Evolutionary conservation across 1,140 invertebrate species (phyloP), one percentile per base, ranked within the genome.

Genomic region (Chlorops oryzae): DNA sequence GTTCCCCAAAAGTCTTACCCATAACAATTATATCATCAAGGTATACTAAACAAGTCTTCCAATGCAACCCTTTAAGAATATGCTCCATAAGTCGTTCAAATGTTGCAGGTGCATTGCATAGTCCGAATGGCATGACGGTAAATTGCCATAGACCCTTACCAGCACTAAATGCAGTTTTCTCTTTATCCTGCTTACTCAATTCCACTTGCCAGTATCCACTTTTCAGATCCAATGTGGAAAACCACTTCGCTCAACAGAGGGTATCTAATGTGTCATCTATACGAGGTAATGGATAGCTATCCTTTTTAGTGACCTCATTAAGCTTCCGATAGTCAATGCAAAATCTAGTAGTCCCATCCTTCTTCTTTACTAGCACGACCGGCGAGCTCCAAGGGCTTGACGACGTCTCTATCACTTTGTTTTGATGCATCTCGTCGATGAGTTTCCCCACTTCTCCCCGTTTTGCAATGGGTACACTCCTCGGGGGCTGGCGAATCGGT

Each of bases 211-310:
- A 50, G 6, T 73, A 75, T 2, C 72, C 72, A 18, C 59, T 34
- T 15, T 52, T 45, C 12, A 72, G 43, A 50, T 77, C 75, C 4
- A 76, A 17, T 2, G 61, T 66, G 0, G 66, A 61, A 55, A 75
- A 74, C 38, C 51, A 62, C 28, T 42, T 59, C 9, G 55, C 50
- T 3, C 55, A 52, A 24, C 56, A 54, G 1, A 70, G 47, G 3
- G 48, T 47, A 22, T 74, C 57, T 5, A 79, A 55, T 9, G 70
- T 47, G 18, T 76, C 73, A 41, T 77, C 74, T 5, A 78, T 73
- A 28, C 65, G 49, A 3, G 74, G 73, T 9, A 77, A 56, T 5
- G 75, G 74, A 34, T 46, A 46, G 3, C 21, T 15, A 34, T 32
- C 43, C 32, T 32, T 17, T n/a, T 5, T 3, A 9, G 43, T 46